phyloP scores from a whole-genome alignment of 2,113 vertebrate genomes.

The Archilochus colubris region DNA sequence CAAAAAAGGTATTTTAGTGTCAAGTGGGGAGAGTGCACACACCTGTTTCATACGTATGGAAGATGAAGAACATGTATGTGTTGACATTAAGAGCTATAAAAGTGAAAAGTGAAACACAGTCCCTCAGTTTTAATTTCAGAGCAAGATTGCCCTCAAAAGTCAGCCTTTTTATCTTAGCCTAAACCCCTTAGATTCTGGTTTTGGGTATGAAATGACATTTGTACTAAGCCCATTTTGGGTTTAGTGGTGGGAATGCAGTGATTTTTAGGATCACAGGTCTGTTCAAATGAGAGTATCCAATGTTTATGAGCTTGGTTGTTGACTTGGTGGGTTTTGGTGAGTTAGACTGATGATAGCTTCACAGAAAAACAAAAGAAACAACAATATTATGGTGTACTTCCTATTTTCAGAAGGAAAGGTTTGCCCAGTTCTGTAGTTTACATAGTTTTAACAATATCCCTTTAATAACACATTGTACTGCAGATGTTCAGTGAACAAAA shows the following conservation, averaged over 20 bases:
- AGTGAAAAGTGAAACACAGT: not conserved
- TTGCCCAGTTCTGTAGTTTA: not conserved
- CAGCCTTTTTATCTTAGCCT: not conserved
- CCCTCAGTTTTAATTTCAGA: not conserved
- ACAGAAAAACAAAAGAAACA: constrained; percentile 5
- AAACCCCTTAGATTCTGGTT: not conserved
- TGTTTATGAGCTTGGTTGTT: not conserved
- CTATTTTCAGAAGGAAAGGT: constrained; percentile 1
- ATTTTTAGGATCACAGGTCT: not conserved
- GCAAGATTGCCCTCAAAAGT: not conserved
- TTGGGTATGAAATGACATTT: not conserved
- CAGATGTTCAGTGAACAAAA: constrained; percentile 49
- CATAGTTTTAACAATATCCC: not conserved
- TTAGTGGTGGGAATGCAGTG: not conserved
- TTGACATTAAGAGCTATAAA: not conserved
- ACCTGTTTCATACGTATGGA: not conserved
- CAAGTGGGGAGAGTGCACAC: not conserved
- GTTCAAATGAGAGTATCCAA: not conserved
- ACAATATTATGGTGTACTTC: not conserved
- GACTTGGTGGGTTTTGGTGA: not conserved
- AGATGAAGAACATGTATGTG: not conserved
- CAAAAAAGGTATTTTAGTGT: not conserved
- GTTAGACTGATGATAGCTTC: not conserved
- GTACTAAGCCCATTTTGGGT: not conserved
- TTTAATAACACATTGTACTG: constrained; percentile 33